phyloP scores from a whole-genome alignment of 2,888 invertebrate genomes.

The Cheiracanthium punctorium region DNA sequence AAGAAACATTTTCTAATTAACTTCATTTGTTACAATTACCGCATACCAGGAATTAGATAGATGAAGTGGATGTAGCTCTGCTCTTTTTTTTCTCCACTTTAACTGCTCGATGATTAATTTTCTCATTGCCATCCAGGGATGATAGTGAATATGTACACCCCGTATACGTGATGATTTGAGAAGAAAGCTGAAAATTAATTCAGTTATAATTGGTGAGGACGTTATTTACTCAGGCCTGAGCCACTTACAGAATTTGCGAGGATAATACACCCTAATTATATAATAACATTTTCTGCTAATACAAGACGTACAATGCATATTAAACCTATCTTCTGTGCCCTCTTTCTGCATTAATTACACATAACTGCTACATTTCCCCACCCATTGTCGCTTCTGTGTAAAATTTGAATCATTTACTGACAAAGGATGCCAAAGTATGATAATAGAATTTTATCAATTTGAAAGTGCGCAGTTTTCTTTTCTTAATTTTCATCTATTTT shows the following conservation, averaged over 20 bases:
- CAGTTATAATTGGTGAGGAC: not conserved
- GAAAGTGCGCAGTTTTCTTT: too few relatives aligned
- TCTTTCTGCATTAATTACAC: not conserved
- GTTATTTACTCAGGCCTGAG: not conserved
- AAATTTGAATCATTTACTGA: not conserved
- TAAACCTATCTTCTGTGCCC: not conserved
- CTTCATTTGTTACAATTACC: not conserved
- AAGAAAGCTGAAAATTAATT: constrained; percentile 1
- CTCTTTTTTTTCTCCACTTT: not conserved
- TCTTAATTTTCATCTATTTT: too few relatives aligned
- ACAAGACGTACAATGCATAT: not conserved
- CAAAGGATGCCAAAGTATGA: too few relatives aligned
- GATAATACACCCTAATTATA: not conserved
- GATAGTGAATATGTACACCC: not conserved
- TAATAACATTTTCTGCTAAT: not conserved
- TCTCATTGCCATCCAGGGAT: not conserved
- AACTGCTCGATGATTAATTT: not conserved
- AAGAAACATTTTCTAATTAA: not conserved
- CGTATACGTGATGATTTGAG: not conserved
- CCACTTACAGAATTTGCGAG: not conserved
- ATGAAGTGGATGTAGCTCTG: not conserved
- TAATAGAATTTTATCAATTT: too few relatives aligned
- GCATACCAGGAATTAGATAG: not conserved
- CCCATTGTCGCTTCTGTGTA: not conserved
- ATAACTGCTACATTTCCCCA: not conserved